Evolutionary conservation across 2,888 invertebrate species (phyloP), one percentile per base, ranked within the genome.

Genomic region (Drosophila meridionalis): DNA sequence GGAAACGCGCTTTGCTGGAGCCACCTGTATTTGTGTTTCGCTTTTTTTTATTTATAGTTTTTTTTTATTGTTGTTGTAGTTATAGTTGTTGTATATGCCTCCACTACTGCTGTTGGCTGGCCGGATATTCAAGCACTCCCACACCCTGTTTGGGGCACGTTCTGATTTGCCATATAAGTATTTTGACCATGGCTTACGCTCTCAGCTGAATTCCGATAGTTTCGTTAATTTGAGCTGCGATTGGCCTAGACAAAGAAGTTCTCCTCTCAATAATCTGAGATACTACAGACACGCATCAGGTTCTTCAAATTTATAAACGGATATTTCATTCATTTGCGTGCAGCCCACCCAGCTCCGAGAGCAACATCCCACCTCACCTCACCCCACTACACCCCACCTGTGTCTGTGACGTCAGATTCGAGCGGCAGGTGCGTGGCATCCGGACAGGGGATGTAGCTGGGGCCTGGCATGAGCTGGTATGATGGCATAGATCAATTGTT

Each of bases 1-100:
- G 89, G 84, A 85, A 85, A 85, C 89, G 87, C 89, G 84, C 89
- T 78, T 85, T 78, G 73, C 70, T 88, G 81, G 83, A 83, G 80
- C 80, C 83, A 83, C 76, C 74, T 78, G 83, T 78, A 60, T 61
- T 45, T 30, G 52, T 45, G 30, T 52, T 26, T 38, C 43, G 71
- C 28, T 50, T 43, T 28, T 14, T 55, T 14, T 20, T 72, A 14
- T 7, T 20, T 61, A 9, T 50, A 26, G 14, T 26, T 34, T 8
- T 30, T 50, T 56, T 28, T 68, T 43, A 43, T 20, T 61, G 32
- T 61, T 32, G n/a, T 32, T 61, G 20, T 50, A 40, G 50, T 53
- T 47, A 40, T 60, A 30, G 42, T 43, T 50, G 50, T 34, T 28
- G 40, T 30, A 30, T 30, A n/a, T 45, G 48, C 20, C 42, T 45